Conservation (phyloP, 1,140 invertebrate species). For the Mycetomoellerius zeteki region DNA sequence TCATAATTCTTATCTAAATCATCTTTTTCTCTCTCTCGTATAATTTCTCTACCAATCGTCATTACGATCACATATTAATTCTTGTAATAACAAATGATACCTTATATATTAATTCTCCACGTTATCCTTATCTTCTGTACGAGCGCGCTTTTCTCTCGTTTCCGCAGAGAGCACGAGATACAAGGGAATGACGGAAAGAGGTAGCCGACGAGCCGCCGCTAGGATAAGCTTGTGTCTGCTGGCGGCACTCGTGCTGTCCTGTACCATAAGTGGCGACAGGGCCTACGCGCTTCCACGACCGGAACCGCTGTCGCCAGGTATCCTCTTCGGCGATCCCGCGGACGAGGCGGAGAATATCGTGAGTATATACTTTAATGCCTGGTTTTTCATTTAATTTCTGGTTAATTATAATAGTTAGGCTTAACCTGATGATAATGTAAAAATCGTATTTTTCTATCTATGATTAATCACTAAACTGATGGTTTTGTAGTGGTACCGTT, state of each 20-base stretch:
- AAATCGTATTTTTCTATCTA: too few species aligned
- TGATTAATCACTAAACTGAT: too few species aligned
- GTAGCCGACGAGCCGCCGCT: conserved; percentile 47
- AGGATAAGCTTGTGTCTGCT: conserved; percentile 78
- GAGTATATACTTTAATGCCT: conserved; percentile 34
- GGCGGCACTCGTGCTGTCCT: conserved; percentile 75
- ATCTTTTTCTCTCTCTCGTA: not conserved
- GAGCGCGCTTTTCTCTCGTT: not conserved
- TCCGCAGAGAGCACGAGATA: conserved; percentile 63
- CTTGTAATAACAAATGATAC: not conserved
- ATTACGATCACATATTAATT: not conserved
- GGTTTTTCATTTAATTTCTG: too few species aligned
- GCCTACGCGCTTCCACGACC: conserved; percentile 72
- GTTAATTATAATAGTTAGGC: too few species aligned
- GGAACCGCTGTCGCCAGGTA: conserved; percentile 70
- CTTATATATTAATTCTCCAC: too few species aligned
- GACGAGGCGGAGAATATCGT: conserved; percentile 76
- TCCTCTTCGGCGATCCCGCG: conserved; percentile 72
- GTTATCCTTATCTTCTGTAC: not conserved
- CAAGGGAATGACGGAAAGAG: conserved; percentile 81
- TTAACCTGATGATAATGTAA: too few species aligned
- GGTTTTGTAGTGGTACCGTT: too few species aligned
- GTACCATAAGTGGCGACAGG: conserved; percentile 56
- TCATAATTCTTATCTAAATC: not conserved
- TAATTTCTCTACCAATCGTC: not conserved